phyloP scores from a whole-genome alignment of 2,113 vertebrate genomes.

The Rynchops niger region DNA sequence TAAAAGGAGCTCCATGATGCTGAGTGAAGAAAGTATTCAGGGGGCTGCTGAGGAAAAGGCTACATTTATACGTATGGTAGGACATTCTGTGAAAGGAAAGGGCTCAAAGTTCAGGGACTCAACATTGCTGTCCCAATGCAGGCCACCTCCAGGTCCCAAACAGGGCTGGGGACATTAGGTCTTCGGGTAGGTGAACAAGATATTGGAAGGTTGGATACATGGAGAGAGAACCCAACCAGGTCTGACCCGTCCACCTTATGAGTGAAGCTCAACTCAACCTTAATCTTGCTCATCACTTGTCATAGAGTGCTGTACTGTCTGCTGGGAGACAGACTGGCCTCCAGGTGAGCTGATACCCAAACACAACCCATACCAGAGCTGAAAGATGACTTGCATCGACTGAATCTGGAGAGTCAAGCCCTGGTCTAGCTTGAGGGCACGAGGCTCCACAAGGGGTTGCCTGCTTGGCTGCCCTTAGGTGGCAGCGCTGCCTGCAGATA shows the following conservation, averaged over 20 bases:
- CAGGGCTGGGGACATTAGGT: not conserved
- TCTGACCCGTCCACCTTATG: not conserved
- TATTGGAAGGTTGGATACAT: not conserved
- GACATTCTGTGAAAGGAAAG: not conserved
- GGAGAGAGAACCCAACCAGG: not conserved
- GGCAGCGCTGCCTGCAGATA: slow-evolving; percentile 2
- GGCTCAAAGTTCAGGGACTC: not conserved
- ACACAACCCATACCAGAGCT: not conserved
- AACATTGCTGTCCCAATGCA: not conserved
- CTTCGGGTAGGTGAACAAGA: not conserved
- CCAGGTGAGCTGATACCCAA: not conserved
- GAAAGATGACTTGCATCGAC: not conserved
- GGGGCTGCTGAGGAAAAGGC: not conserved
- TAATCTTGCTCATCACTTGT: not conserved
- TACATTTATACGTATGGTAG: not conserved
- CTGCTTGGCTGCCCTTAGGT: not conserved
- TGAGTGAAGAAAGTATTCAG: not conserved
- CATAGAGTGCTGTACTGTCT: not conserved
- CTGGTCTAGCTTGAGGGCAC: not conserved
- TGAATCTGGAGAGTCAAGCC: not conserved
- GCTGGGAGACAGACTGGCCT: not conserved
- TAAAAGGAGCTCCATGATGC: not conserved
- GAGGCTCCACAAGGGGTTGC: not conserved
- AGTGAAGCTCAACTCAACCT: not conserved
- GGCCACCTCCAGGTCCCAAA: not conserved